A percentile compares a stretch with the other conserved stretches of the same genome.
Conservation (phyloP, 2,113 vertebrate species). For the Shinisaurus crocodilurus region DNA sequence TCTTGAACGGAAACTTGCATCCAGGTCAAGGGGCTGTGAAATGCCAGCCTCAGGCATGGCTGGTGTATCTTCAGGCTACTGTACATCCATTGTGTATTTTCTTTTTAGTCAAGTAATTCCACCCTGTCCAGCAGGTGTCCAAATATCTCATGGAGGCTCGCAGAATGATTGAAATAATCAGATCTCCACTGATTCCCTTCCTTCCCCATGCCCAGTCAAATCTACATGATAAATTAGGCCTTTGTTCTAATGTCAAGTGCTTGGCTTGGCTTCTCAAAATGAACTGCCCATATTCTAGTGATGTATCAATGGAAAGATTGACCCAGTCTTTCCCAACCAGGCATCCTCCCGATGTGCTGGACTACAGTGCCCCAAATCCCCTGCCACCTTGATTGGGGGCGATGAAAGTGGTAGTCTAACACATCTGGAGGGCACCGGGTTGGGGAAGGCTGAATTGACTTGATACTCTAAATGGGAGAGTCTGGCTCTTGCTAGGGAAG, state of each 20-base stretch:
- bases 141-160: background rate
- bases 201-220: background rate
- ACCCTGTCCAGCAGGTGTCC: no score
- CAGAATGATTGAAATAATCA: background rate
- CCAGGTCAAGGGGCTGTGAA: background rate
- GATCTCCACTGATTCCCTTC: background rate
- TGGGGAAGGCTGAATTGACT: background rate
- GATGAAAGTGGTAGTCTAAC: background rate
- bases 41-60: background rate
- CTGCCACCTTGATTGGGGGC: background rate
- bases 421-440: background rate
- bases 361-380: background rate
- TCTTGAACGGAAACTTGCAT: background rate
- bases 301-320: background rate
- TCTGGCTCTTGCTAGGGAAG: background rate
- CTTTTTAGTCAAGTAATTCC: background rate
- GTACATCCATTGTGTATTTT: background rate
- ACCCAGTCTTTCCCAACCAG: background rate
- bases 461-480: background rate
- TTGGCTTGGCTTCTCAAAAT: background rate
- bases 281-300: background rate
- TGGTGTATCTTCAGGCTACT: background rate
- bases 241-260: background rate
- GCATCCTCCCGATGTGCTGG: background rate
- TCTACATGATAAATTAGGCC: background rate